Conservation (phyloP, 92 coral and sea anemone genomes). For the Isaurus tuberculatus region DNA sequence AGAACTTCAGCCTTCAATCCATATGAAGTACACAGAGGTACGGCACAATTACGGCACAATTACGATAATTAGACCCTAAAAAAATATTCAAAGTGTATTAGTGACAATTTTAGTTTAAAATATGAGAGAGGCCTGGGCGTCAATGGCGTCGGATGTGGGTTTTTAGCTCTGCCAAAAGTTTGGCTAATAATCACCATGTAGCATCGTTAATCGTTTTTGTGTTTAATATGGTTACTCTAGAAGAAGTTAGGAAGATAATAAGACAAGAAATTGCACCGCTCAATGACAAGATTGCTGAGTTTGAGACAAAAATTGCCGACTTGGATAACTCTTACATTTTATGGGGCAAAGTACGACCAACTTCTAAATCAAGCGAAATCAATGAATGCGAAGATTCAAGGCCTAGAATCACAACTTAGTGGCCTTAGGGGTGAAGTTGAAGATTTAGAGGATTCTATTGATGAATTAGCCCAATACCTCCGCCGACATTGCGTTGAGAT, state of each 20-base stretch:
- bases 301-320: not conserved
- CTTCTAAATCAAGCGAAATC: not conserved
- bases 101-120: too few relatives aligned
- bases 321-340: not conserved
- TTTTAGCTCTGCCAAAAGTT: not conserved
- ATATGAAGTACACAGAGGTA: too few relatives aligned
- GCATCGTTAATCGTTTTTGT: not conserved
- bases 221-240: not conserved
- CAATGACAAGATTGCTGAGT: not conserved
- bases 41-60: too few relatives aligned
- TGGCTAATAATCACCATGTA: not conserved
- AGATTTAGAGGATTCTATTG: not conserved
- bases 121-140: not conserved
- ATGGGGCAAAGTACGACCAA: not conserved
- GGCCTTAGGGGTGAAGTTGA: too few relatives aligned
- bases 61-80: too few relatives aligned
- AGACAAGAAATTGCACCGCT: not conserved
- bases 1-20: too few relatives aligned
- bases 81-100: too few relatives aligned
- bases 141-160: not conserved
- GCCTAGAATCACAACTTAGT: too few relatives aligned
- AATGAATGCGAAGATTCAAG: not conserved
- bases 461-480: slow-evolving; percentile 55
- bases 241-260: not conserved
- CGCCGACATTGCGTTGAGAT: slow-evolving; percentile 54